These are phyloP conservation scores for Sycophila texana DNA, from an alignment of 2,888 invertebrate genomes.

Conservation along the genomic window DNA sequence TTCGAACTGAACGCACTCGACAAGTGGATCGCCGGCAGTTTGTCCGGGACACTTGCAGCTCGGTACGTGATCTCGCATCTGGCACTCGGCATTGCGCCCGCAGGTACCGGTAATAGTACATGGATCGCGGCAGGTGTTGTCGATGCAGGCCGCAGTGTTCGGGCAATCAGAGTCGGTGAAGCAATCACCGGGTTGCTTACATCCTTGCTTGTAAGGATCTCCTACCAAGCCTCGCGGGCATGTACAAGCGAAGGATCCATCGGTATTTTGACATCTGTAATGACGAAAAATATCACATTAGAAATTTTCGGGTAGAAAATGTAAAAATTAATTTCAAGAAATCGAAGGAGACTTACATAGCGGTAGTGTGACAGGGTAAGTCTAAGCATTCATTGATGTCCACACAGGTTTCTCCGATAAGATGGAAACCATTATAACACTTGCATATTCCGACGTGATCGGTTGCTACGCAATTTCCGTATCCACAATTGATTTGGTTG, in stretches of 20 bases:
- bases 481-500: slow-evolving; percentile 85
- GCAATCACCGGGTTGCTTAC: slow-evolving; percentile 90
- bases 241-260: slow-evolving; percentile 86
- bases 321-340: neutral
- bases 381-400: slow-evolving; percentile 89
- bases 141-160: slow-evolving; percentile 84
- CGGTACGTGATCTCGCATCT: slow-evolving; percentile 82
- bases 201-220: slow-evolving; percentile 85
- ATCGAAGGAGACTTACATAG: slow-evolving; percentile 76
- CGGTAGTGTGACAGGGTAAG: slow-evolving; percentile 88
- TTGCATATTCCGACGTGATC: slow-evolving; percentile 85
- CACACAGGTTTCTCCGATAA: slow-evolving; percentile 82
- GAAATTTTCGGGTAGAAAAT: neutral
- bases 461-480: slow-evolving; percentile 85
- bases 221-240: slow-evolving; percentile 89
- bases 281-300: neutral
- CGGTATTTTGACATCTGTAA: slow-evolving; percentile 84
- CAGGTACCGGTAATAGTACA: slow-evolving; percentile 83
- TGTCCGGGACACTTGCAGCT: slow-evolving; percentile 86
- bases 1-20: slow-evolving; percentile 85
- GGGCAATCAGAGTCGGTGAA: slow-evolving; percentile 88
- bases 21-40: slow-evolving; percentile 84
- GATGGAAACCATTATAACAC: slow-evolving; percentile 85
- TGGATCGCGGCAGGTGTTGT: slow-evolving; percentile 87
- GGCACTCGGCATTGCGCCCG: slow-evolving; percentile 86